Evolutionary conservation across 2,113 vertebrate species (phyloP), one percentile per base, ranked within the genome.

Genomic region (Ailuropoda melanoleuca): DNA sequence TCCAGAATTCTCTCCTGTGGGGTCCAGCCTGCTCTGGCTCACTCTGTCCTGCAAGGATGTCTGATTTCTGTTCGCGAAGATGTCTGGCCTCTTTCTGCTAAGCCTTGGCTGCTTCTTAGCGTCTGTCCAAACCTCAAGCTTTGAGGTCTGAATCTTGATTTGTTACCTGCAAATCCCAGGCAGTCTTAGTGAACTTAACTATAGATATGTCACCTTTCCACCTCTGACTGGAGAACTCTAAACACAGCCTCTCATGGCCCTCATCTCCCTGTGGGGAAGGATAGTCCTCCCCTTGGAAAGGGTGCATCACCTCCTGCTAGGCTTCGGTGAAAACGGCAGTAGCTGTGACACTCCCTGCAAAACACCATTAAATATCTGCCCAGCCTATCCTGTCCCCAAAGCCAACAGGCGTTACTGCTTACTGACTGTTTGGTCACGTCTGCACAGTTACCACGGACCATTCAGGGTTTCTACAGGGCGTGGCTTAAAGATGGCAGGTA

Each of bases 261-360:
- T 21, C 0, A 2, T 23, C 14, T 43, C 43, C 62, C 86, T 18
- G 11, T 5, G 74, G 1, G 5, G 11, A 4, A 85, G 29, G 13
- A 34, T 0, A n/a, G 0, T 19, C 29, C 39, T 68, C 48, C 62
- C 24, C 7, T n/a, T 29, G 9, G 78, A 77, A 88, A 24, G 0
- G 6, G 12, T 46, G 7, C 8, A 3, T 62, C 18, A 29, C 55
- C 64, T 93, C 37, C 72, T 72, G 14, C 78, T 50, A 75, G 72
- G 34, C 17, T 0, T 19, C 87, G 50, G 15, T 29, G 78, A 70
- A 62, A 34, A 21, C 1, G 11, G n/a, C 1, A 0, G 9, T 4
- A 14, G 39, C 74, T 12, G 2, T 0, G 3, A 4, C 8, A 34
- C 29, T 78, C 2, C 8, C 19, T 55, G 50, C 26, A 13, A 4